Evolutionary conservation across 2,888 invertebrate species (phyloP).

Genomic region (Trichogramma evanescens): DNA sequence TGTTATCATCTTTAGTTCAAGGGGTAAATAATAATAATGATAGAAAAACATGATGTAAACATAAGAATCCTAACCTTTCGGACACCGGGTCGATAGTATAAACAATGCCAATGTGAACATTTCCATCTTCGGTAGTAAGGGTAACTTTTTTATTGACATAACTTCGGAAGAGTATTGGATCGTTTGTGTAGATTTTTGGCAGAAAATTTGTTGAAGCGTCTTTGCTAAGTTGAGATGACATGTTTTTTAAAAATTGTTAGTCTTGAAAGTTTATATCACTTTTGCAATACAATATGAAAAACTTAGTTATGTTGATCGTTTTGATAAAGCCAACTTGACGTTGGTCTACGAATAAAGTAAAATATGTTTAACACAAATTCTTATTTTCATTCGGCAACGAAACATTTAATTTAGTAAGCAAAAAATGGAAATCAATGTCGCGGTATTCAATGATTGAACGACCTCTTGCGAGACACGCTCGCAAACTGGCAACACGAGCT

Average conservation of each 20-base stretch:
- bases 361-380: too few relatives aligned
- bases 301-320: too few relatives aligned
- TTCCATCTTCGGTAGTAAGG: conserved; percentile 33
- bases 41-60: background rate
- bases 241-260: background rate
- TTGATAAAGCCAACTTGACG: too few relatives aligned
- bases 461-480: too few relatives aligned
- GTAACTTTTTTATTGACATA: conserved; percentile 38
- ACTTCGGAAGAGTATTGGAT: conserved; percentile 37
- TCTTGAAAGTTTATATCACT: background rate
- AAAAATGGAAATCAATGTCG: too few relatives aligned
- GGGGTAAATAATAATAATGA: background rate
- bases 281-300: too few relatives aligned
- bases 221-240: conserved; percentile 4
- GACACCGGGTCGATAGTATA: conserved; percentile 45
- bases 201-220: background rate
- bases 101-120: conserved; percentile 33
- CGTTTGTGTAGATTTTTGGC: conserved; percentile 37
- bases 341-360: too few relatives aligned
- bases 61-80: conserved; percentile 37
- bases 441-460: too few relatives aligned
- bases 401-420: too few relatives aligned
- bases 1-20: background rate
- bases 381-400: too few relatives aligned
- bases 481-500: too few relatives aligned